Evolutionary conservation across 2,888 invertebrate species (phyloP).

Genomic region (Hoplodrina ambigua): DNA sequence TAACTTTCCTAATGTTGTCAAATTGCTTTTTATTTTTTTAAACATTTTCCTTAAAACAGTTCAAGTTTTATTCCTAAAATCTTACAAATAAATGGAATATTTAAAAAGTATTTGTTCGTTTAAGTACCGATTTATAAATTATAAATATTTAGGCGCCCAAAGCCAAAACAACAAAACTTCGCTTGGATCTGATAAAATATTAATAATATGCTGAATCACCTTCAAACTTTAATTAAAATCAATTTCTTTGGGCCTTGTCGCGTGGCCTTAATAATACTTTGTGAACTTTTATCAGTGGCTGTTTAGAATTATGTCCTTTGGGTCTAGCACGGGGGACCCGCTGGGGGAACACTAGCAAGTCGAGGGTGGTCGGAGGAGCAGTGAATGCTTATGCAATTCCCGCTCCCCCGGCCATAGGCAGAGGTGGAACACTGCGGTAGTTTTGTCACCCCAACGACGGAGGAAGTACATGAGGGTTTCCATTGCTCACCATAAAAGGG

Average conservation of each 20-base stretch:
- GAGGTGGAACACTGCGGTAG: no score
- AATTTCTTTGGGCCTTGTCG: constrained; percentile 7
- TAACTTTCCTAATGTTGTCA: not conserved
- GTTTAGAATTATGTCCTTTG: not conserved
- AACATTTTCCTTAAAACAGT: constrained; percentile 8
- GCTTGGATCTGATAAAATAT: constrained; percentile 36
- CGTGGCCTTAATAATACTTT: constrained; percentile 12
- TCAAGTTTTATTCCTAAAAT: not conserved
- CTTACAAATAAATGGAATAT: constrained; percentile 31
- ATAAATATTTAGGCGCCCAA: constrained; percentile 34
- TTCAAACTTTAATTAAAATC: constrained; percentile 21
- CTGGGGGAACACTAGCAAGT: no score
- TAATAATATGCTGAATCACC: constrained; percentile 23
- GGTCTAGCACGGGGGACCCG: no score
- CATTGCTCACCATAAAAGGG: no score
- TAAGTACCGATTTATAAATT: constrained; percentile 12
- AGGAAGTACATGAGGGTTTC: no score
- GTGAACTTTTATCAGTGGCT: not conserved
- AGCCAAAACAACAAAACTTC: constrained; percentile 27
- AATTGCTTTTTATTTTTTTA: not conserved
- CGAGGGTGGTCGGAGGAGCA: no score
- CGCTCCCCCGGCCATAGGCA: no score
- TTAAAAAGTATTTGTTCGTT: constrained; percentile 18
- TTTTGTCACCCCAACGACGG: no score
- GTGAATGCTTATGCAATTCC: no score